Base-by-base conservation (phyloP, 2,888 invertebrate genomes). In the Rotaria magnacalcarata region DNA sequence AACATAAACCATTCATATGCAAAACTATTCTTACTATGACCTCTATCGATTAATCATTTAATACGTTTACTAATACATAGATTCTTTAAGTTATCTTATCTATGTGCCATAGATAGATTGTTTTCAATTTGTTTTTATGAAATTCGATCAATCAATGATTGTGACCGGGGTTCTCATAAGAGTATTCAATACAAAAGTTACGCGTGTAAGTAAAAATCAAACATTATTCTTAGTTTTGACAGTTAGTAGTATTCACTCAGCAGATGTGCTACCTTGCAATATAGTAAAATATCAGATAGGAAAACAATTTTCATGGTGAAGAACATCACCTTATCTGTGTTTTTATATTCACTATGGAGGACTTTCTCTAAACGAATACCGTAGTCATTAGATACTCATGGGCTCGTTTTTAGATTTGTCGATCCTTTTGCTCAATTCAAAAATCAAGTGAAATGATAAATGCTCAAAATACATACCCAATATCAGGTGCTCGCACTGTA, bases 401-500 rank as follows among this genome's bases (percentile, higher is more conserved):
- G 3, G 21, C 21, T 54, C 19, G n/a, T 54, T 54, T 54, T 21
- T 6, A 54, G 67, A 34, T 67, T 67, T 67, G 34, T 19, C 67
- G 34, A 67, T 16, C 34, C 6, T 41, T 67, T 19, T 34, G 34
- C 34, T 67, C 67, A 16, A 2, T 8, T 67, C 16, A 67, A 7
- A 34, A 4, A 7, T 14, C 34, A 67, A 19, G 19, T 4, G 27
- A 19, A 67, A 16, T 34, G 4, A 34, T 2, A 7, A 3, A 34
- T 34, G 34, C 16, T 6, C 4, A 67, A 67, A 67, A 34, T 19
- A 34, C 16, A 16, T 19, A 34, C 19, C 19, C 80, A 47, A 47
- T 60, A 1, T 74, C 58, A 27, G 86, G 58, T 14, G 50, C 19
- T 41, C 47, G 86, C 34, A 84, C 60, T 52, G 84, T 86, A n/a